Evolutionary conservation across 2,797 vertebrate species (phyloP).

Genomic region (Artibeus lituratus): DNA sequence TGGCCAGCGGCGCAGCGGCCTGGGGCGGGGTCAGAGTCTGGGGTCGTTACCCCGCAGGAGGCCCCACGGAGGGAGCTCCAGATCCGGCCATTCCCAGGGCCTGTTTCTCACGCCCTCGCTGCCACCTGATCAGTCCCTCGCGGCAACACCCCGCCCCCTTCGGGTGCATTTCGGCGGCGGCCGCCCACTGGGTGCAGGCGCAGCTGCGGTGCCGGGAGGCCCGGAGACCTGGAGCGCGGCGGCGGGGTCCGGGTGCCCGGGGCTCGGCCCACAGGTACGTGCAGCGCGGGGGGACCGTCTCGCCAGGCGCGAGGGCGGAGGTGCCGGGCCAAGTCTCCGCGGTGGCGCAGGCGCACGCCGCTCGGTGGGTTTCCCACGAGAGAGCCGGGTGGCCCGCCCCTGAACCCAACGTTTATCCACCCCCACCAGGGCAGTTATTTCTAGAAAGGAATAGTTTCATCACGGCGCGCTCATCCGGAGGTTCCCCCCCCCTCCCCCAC

Average conservation of each 20-base stretch:
- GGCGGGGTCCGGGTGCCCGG: no score
- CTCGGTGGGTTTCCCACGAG: not conserved
- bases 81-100: not conserved
- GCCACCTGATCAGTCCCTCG: not conserved
- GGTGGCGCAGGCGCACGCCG: not conserved
- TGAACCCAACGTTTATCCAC: not conserved
- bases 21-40: not conserved
- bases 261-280: not conserved
- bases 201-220: not conserved
- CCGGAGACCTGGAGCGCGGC: not conserved
- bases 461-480: not conserved
- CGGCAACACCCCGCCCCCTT: not conserved
- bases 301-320: not conserved
- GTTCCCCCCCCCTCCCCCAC: no score
- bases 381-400: not conserved
- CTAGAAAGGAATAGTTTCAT: not conserved
- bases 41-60: not conserved
- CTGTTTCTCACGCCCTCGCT: not conserved
- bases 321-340: not conserved
- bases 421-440: not conserved
- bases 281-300: not conserved
- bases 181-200: rapidly evolving
- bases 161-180: not conserved
- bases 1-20: not conserved
- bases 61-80: not conserved